A percentile compares a stretch with the other conserved stretches of the same genome.
These are phyloP conservation scores for Smutsia temminckii DNA, from an alignment of 2,797 vertebrate genomes.

Conservation along the genomic window DNA sequence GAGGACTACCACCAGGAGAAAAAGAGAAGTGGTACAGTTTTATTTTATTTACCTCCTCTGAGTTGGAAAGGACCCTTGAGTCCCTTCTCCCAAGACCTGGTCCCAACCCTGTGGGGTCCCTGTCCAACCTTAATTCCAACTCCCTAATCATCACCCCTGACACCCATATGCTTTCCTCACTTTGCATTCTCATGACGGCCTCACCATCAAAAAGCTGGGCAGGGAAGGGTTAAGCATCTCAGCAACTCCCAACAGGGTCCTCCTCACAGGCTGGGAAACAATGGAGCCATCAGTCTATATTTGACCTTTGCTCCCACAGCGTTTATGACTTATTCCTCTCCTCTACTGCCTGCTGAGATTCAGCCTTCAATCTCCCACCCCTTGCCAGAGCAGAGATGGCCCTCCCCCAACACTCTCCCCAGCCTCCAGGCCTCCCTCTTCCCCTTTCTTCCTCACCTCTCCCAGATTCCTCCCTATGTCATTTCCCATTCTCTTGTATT, in stretches of 20 bases:
- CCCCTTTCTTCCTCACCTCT: background rate
- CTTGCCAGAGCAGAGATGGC: constrained; percentile 70
- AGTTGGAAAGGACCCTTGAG: background rate
- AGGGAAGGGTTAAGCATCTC: constrained; percentile 84
- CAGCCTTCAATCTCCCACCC: constrained; percentile 83
- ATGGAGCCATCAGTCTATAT: constrained; percentile 87
- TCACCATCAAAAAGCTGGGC: constrained; percentile 35
- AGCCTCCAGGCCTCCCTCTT: background rate
- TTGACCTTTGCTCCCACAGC: constrained; percentile 86
- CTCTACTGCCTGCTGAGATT: constrained; percentile 82
- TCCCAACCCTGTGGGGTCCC: background rate
- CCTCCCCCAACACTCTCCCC: constrained; percentile 15
- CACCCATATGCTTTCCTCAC: constrained; percentile 2
- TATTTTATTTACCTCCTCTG: background rate
- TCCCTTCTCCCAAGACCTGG: background rate
- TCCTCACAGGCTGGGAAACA: constrained; percentile 84
- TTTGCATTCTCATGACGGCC: background rate
- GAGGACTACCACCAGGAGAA: background rate
- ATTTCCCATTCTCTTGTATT: background rate
- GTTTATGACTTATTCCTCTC: constrained; percentile 88
- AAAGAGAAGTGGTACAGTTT: background rate
- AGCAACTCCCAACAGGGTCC: constrained; percentile 80
- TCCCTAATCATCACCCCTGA: background rate
- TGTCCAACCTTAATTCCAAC: background rate
- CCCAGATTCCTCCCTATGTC: background rate